Percentiles rank a stretch among this genome's conserved stretches.
These are phyloP conservation scores for Asobara japonica DNA, from an alignment of 1,140 invertebrate species.

Conservation along the genomic window DNA sequence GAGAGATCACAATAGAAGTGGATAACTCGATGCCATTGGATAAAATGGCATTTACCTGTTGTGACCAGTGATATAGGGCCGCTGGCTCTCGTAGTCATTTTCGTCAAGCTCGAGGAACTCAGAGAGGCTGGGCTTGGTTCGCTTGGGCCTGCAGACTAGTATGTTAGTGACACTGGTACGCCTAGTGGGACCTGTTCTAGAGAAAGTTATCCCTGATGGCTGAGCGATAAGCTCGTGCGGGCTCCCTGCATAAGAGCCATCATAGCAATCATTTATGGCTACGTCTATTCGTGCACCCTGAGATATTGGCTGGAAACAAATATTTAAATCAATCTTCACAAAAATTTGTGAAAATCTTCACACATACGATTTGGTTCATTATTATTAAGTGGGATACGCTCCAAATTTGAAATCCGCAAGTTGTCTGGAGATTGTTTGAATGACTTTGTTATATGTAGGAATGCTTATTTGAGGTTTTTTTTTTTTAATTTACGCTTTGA, in stretches of 20 bases:
- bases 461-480: too few relatives aligned
- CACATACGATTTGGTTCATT: too few relatives aligned
- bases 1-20: background rate
- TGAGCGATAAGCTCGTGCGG: slow-evolving; percentile 87
- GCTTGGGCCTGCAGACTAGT: slow-evolving; percentile 85
- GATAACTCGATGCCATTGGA: too few relatives aligned
- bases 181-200: slow-evolving; percentile 83
- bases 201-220: slow-evolving; percentile 73
- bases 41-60: slow-evolving; percentile 74
- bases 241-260: slow-evolving; percentile 95
- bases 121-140: slow-evolving; percentile 77
- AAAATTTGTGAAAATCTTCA: too few relatives aligned
- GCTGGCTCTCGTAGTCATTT: slow-evolving; percentile 80
- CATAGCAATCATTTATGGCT: slow-evolving; percentile 93
- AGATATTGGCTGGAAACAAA: slow-evolving; percentile 74
- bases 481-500: too few relatives aligned
- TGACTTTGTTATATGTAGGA: too few relatives aligned
- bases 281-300: slow-evolving; percentile 92
- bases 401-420: too few relatives aligned
- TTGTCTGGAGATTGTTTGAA: too few relatives aligned
- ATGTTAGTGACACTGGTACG: slow-evolving; percentile 89
- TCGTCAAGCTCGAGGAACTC: slow-evolving; percentile 88
- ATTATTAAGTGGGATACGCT: too few relatives aligned
- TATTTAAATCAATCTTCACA: slow-evolving; percentile 14
- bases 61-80: slow-evolving; percentile 89